phyloP scores from a whole-genome alignment of 1,140 invertebrate genomes.

The Drosophila ficusphila region DNA sequence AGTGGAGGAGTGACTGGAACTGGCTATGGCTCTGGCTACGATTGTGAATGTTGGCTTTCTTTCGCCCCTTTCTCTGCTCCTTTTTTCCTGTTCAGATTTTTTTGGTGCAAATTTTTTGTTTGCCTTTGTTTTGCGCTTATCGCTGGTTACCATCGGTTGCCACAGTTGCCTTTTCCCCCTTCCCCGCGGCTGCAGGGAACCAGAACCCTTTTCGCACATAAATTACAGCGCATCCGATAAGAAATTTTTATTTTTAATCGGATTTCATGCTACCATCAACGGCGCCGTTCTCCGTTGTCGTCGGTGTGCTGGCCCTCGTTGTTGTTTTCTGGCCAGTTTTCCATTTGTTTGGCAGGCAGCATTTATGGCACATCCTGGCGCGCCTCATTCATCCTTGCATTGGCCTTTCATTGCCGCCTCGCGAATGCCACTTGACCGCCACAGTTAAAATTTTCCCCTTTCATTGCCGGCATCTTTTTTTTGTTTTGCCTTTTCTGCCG shows the following conservation, averaged over 20 bases:
- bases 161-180: slow-evolving; percentile 59
- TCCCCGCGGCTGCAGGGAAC: slow-evolving; percentile 59
- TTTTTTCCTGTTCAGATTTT: slow-evolving; percentile 25
- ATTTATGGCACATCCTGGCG: slow-evolving; percentile 76
- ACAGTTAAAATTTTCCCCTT: slow-evolving; percentile 38
- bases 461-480: slow-evolving; percentile 25
- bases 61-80: slow-evolving; percentile 5
- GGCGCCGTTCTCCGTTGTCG: slow-evolving; percentile 41
- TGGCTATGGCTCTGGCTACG: no score
- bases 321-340: slow-evolving; percentile 55
- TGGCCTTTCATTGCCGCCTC: slow-evolving; percentile 45
- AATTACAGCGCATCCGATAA: slow-evolving; percentile 84
- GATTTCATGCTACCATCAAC: slow-evolving; percentile 82
- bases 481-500: slow-evolving; percentile 21
- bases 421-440: slow-evolving; percentile 69
- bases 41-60: slow-evolving; percentile 47
- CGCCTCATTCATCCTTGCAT: slow-evolving; percentile 56
- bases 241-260: slow-evolving; percentile 84
- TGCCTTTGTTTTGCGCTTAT: slow-evolving; percentile 80
- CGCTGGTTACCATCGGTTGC: slow-evolving; percentile 79
- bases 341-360: slow-evolving; percentile 68
- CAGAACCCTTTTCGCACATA: slow-evolving; percentile 83
- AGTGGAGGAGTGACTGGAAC: slow-evolving; percentile 32
- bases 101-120: slow-evolving; percentile 67
- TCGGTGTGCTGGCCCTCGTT: slow-evolving; percentile 19